Evolutionary conservation across 2,888 invertebrate species (phyloP), one percentile per base, ranked within the genome.

Genomic region (Nycteola revayana): DNA sequence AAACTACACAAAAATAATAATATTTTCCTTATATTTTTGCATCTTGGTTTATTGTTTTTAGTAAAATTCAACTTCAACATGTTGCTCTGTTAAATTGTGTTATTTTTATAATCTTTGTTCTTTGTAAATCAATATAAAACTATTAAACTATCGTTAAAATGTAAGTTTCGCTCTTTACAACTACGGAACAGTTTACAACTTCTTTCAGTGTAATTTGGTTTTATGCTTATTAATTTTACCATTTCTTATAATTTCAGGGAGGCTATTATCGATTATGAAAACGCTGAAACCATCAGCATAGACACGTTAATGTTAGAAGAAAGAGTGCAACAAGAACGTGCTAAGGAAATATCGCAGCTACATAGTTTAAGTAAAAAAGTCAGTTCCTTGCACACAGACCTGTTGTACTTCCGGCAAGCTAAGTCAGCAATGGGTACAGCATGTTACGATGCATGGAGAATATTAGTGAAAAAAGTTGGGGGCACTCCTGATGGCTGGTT

Each of bases 381-480:
- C 11, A 65, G 64, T 43, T 74, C 66, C 47, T 66, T 88, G 3
- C 87, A 87, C 39, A 74, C 83, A 27, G 79, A 79, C 53, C 49
- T 87, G 29, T 46, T 88, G 9, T 88, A 85, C 44, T 87, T 85
- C 44, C 67, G 87, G 20, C 77, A 86, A 47, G 49, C 73, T 1
- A 79, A 79, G 37, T 72, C 84, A 3, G 71, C 76, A 21, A 72
- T 78, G 53, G 86, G 87, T 14, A 33, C 63, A 28, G 69, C 70
- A 5, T 85, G 86, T 42, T 82, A 81, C 43, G 78, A 84, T 38
- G 74, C 78, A 18, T 87, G 87, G 87, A 75, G 66, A 44, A 75
- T 65, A 1, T 45, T 87, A 9, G 64, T 88, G 3, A 85, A 78
- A 38, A 75, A 70, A 56, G 63, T 87, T 3, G 86, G 86, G 10